Conservation (phyloP, 2,797 vertebrate species). For the Macrochelys suwanniensis region DNA sequence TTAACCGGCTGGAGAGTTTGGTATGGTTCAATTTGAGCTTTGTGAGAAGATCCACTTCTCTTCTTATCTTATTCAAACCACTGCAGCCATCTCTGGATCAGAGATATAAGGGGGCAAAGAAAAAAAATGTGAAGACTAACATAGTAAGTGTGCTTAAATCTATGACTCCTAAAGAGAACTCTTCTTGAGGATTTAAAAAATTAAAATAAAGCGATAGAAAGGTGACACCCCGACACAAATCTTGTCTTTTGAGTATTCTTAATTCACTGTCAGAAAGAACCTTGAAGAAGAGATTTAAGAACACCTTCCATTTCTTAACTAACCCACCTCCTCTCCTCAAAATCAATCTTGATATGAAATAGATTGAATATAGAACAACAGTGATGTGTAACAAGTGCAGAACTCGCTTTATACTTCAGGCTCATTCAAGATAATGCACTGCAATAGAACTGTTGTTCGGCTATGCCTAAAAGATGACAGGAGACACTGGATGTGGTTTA, state of each 20-base stretch:
- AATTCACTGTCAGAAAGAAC: neutral
- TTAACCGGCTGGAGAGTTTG: neutral
- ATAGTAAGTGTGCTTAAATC: neutral
- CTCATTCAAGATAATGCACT: neutral
- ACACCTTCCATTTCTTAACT: neutral
- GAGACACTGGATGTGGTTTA: neutral
- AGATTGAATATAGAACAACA: neutral
- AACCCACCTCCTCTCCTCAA: neutral
- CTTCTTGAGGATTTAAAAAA: neutral
- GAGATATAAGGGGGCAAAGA: neutral
- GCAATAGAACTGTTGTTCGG: neutral
- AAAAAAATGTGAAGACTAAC: neutral
- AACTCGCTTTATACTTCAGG: neutral
- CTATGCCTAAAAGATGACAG: neutral
- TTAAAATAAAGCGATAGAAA: neutral
- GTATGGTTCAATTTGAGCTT: neutral
- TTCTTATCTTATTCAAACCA: neutral
- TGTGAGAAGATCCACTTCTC: neutral
- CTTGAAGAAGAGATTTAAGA: neutral
- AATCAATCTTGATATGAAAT: neutral
- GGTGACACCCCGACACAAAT: neutral
- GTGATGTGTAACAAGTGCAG: neutral
- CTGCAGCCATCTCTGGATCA: neutral
- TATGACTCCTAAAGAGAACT: neutral
- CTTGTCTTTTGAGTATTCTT: neutral